Percentiles rank a stretch among this genome's conserved stretches.
phyloP scores from a whole-genome alignment of 2,888 invertebrate genomes.

The Cosmorhoe ocellata region DNA sequence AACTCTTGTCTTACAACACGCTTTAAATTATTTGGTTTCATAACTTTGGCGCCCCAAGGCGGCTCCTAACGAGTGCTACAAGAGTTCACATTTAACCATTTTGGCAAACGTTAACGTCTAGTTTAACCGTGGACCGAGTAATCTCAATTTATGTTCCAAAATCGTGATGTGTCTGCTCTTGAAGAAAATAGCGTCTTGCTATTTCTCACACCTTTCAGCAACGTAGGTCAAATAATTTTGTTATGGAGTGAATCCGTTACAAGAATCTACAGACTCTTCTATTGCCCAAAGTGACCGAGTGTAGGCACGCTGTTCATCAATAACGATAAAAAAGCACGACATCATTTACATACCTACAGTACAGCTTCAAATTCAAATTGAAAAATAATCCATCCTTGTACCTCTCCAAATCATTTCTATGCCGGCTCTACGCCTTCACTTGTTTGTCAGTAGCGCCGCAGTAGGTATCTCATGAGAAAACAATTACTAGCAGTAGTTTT shows the following conservation, averaged over 20 bases:
- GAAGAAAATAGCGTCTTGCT: neutral
- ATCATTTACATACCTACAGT: no score
- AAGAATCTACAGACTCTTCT: no score
- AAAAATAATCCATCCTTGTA: no score
- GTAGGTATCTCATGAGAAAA: constrained; percentile 17
- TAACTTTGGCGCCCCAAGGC: constrained; percentile 63
- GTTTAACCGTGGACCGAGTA: neutral
- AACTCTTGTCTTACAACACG: constrained; percentile 74
- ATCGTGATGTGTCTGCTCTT: neutral
- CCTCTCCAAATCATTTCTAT: no score
- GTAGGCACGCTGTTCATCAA: no score
- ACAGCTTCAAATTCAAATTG: no score
- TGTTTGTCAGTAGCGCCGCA: no score
- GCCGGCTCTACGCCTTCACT: no score
- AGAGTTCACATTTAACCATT: constrained; percentile 32
- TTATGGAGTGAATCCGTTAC: no score
- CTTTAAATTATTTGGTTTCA: constrained; percentile 79
- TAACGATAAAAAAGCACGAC: no score
- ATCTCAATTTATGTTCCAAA: neutral
- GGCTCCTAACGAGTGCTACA: constrained; percentile 42
- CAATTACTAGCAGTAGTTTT: constrained; percentile 18
- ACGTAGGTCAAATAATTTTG: neutral
- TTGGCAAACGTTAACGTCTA: constrained; percentile 19
- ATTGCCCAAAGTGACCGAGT: no score
- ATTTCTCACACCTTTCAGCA: neutral